These are phyloP conservation scores for Lophochroa leadbeateri DNA, from an alignment of 2,113 vertebrate species.

Conservation along the genomic window DNA sequence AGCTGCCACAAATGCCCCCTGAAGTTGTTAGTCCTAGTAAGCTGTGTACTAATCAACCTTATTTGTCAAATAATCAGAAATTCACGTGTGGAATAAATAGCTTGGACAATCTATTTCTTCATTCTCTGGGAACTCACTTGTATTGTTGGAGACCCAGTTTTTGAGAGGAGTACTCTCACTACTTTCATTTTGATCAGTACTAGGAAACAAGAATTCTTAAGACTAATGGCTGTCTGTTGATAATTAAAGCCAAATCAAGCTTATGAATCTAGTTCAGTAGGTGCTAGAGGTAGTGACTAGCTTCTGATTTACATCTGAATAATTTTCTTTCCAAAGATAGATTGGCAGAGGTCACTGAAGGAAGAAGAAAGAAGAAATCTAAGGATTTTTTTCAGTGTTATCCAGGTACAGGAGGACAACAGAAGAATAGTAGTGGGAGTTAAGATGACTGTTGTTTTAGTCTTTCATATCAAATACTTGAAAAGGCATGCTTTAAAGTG, in stretches of 20 bases:
- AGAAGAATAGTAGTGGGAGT: background rate
- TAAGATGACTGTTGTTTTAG: background rate
- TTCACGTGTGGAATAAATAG: background rate
- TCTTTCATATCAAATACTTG: background rate
- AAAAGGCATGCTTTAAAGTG: background rate
- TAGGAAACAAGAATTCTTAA: background rate
- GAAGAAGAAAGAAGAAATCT: background rate
- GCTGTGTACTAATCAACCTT: background rate
- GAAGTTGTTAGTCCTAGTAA: background rate
- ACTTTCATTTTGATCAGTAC: background rate
- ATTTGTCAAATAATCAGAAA: background rate
- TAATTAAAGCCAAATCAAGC: background rate
- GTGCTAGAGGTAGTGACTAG: background rate
- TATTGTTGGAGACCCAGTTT: background rate
- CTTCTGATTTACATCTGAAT: background rate
- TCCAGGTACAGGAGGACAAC: background rate
- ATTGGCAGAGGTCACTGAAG: background rate
- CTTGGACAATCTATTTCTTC: background rate
- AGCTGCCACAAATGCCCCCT: background rate
- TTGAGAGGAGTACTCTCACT: background rate
- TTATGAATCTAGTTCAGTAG: background rate
- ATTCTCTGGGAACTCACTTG: background rate
- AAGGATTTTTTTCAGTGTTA: background rate
- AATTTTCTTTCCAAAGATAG: background rate
- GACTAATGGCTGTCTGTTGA: background rate